Percentiles rank a stretch among this genome's conserved stretches.
Evolutionary conservation across 1,140 invertebrate species (phyloP).

Genomic region (Euwallacea fornicatus): DNA sequence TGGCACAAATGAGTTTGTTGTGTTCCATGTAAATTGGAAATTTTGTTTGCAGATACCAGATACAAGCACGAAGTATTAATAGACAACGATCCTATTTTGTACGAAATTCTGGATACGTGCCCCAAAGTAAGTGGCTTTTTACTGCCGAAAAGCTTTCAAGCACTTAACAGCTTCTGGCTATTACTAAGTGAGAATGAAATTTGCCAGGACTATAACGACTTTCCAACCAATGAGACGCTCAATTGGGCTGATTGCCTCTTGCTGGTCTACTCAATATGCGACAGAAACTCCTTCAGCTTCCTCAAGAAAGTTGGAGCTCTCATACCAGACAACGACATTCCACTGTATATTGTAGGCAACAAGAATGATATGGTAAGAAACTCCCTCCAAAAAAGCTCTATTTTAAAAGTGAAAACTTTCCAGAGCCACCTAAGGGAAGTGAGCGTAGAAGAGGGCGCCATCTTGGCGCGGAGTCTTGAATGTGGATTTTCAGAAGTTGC

Average conservation of each 20-base stretch:
- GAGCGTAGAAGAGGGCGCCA: constrained; percentile 83
- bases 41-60: constrained; percentile 71
- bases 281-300: constrained; percentile 83
- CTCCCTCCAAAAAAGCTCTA: neutral
- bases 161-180: neutral
- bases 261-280: constrained; percentile 90
- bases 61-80: constrained; percentile 91
- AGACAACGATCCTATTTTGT: constrained; percentile 85
- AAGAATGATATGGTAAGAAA: constrained; percentile 79
- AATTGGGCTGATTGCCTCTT: constrained; percentile 89
- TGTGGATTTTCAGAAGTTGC: constrained; percentile 88
- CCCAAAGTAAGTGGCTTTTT: constrained; percentile 68
- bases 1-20: no score
- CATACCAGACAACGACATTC: constrained; percentile 69
- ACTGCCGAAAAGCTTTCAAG: constrained; percentile 13
- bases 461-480: constrained; percentile 83
- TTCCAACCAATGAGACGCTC: constrained; percentile 74
- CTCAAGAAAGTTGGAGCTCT: constrained; percentile 73
- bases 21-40: neutral
- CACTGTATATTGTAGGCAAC: constrained; percentile 81
- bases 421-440: constrained; percentile 82
- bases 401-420: neutral
- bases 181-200: neutral
- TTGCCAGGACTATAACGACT: constrained; percentile 65
- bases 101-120: constrained; percentile 91